Evolutionary conservation across 2,797 vertebrate genomes (phyloP), one percentile per base, ranked within the genome.

Genomic region (Crypturellus tataupa): DNA sequence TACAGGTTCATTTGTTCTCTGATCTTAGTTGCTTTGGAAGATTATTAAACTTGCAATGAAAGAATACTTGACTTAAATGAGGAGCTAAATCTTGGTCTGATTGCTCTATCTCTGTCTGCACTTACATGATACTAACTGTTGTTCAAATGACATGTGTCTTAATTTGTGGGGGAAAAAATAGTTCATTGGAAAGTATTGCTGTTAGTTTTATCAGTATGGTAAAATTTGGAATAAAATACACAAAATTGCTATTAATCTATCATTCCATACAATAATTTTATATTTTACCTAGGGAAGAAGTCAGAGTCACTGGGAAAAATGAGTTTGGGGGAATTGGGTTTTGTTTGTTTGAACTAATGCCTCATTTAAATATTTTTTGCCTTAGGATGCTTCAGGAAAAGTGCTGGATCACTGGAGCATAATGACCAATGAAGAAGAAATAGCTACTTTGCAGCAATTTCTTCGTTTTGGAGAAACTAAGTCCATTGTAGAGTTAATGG

Each of bases 391-490:
- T 17, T 98, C 99, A 0, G 99, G 99, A 59, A 99, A 99, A 94
- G 99, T 99, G 69, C 92, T 99, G 95, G 99, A 99, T 91, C 98
- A 99, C 67, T 99, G 99, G 99, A 98, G 98, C 89, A 99, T 99
- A 97, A 99, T 99, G 99, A 99, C 98, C 18, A 98, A 98, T 31
- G 99, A 99, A 94, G 99, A 99, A 85, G 99, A 99, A 96, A 98
- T 99, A 53, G 99, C 99, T 44, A 99, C 99, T 3, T 93, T 99
- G 94, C 99, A 99, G 96, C 99, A 99, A 96, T 99, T 99, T 94
- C 98, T 99, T 86, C 99, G 99, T 47, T 99, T 99, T 79, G 99
- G 99, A 35, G 99, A 99, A 97, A 99, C 99, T 19, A 99, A 99
- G 87, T 99, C 99, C 80, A 99, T 99, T 25, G 99, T 99, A 60